phyloP scores from a whole-genome alignment of 23 tunicate genomes.

The Corella eumyota region DNA sequence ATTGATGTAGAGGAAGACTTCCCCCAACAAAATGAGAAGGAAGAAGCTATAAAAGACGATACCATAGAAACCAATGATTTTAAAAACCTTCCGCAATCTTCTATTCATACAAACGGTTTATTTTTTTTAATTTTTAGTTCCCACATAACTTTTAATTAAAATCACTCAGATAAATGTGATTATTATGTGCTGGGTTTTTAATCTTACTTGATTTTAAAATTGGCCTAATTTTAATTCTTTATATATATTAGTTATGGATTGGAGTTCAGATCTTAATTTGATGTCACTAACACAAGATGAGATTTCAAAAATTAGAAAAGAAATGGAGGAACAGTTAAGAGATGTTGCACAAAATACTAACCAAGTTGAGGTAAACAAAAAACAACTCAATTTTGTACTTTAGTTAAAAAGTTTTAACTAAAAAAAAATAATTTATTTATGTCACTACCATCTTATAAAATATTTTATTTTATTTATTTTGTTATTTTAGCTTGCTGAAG shows the following conservation, averaged over 20 bases:
- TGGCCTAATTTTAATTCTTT: no score
- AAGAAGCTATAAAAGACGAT: constrained; percentile 18
- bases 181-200: no score
- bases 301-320: constrained; percentile 11
- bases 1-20: constrained; percentile 38
- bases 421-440: no score
- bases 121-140: neutral
- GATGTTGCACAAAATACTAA: neutral
- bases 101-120: constrained; percentile 61
- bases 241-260: no score
- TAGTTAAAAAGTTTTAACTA: no score
- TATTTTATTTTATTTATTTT: neutral
- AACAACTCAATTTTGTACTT: no score
- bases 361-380: neutral
- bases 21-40: constrained; percentile 25
- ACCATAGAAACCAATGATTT: constrained; percentile 19
- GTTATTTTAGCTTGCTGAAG: constrained; percentile 15
- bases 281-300: constrained; percentile 28
- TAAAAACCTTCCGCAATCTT: constrained; percentile 32
- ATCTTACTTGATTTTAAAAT: no score
- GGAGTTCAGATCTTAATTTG: constrained; percentile 15
- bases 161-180: neutral
- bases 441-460: no score
- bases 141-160: neutral
- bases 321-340: constrained; percentile 45